Conservation (phyloP, 2,113 vertebrate genomes). For the Myotis brandtii region DNA sequence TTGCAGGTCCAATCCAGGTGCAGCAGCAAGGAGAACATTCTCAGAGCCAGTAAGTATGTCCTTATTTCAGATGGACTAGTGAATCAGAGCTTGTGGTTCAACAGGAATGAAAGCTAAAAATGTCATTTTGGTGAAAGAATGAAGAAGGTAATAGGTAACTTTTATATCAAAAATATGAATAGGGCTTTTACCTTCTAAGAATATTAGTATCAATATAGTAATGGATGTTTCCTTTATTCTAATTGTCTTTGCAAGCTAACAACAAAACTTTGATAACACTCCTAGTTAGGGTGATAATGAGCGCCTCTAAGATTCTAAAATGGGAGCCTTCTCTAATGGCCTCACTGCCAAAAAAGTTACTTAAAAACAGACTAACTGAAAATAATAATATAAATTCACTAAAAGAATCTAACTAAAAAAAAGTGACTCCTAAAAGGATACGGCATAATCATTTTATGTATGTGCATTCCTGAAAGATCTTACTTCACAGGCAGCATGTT, state of each 20-base stretch:
- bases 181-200: slow-evolving; percentile 8
- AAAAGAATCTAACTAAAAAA: neutral
- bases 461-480: slow-evolving; percentile 32
- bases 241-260: slow-evolving; percentile 9
- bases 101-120: neutral
- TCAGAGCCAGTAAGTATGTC: slow-evolving; percentile 97
- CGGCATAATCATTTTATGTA: slow-evolving; percentile 29
- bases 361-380: slow-evolving; percentile 38
- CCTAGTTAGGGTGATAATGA: neutral
- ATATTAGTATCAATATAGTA: slow-evolving; percentile 30
- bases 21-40: slow-evolving; percentile 99
- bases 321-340: neutral
- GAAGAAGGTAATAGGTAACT: neutral
- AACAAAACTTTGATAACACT: slow-evolving; percentile 9
- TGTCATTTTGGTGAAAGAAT: slow-evolving; percentile 47
- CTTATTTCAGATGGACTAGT: slow-evolving; percentile 35
- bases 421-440: neutral
- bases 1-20: slow-evolving; percentile 98
- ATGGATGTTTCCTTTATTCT: slow-evolving; percentile 34
- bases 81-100: neutral
- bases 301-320: neutral
- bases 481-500: slow-evolving; percentile 33
- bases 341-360: slow-evolving; percentile 10
- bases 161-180: slow-evolving; percentile 54
- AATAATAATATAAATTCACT: slow-evolving; percentile 34